Base-by-base conservation (phyloP, 2,888 invertebrate genomes). In the Blomia tropicalis region DNA sequence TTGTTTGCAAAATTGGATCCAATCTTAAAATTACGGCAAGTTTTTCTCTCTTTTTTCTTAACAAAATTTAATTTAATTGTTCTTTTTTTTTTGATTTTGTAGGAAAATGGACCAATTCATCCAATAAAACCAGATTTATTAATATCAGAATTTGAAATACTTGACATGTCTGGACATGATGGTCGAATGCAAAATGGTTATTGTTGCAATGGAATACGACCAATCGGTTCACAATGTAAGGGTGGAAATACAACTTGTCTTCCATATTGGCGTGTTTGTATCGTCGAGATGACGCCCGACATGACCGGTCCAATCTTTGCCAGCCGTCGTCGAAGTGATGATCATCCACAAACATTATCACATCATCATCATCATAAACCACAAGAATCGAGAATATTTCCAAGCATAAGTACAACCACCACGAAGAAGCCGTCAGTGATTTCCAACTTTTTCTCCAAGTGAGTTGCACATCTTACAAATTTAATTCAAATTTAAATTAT, bases 181-280 rank as follows among this genome's bases (percentile, higher is more conserved):
- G 64, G 64, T 27, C 51, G 64, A 27, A 36, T 64, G 41, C 43
- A 43, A n/a, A 63, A 59, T 22, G 64, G 64, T 23, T 43, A 59
- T 30, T 64, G 64, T 29, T 64, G 64, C 22, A 51, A 30, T 5
- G 64, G 64, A 17, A 51, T 59, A 25, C 59, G 61, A 32, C 63
- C 64, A 1, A 54, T 51, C 19, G 27, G 23, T 44, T 62, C 59
- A 23, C 25, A 43, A 19, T 64, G 64, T 23, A 43, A 62, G 5
- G 64, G 64, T 19, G 64, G 64, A 2, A 63, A 63, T 27, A 32
- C 59, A 11, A 59, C 64, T 5, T 64, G 64, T 36, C 30, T 59
- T 14, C 64, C 64, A 29, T 64, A 59, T 29, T 64, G 62, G 62
- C 56, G 63, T 25, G 59, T 64, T 22, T 64, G 64, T 30, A 59